Evolutionary conservation across 64 coral and sea anemone species (phyloP), one percentile per base, ranked within the genome.

Genomic region (Pocillopora damicornis): DNA sequence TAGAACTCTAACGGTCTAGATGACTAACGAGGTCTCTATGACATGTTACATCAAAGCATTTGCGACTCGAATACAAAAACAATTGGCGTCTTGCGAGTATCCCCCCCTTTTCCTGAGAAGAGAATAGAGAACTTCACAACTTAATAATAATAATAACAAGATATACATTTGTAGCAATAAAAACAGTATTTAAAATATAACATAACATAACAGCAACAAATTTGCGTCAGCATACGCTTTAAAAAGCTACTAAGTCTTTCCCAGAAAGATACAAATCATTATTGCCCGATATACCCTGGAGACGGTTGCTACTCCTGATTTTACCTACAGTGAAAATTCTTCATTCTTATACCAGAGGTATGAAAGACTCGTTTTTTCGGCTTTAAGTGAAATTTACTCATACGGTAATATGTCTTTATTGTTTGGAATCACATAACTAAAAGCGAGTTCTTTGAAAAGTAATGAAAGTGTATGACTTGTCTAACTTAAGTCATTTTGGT

Each of bases 221-320:
- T 17, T 10, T 72, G 1, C 14, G 20, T 83, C n/a, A 58, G 81
- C 81, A 72, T 65, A 72, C 64, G 81, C 81, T 85, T 85, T 69
- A 85, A 23, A 73, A 85, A 85, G 81, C 81, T 85, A 85, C 81
- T 73, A 57, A 85, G 81, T 73, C 81, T 85, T 84, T 85, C 81
- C 64, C 81, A 85, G 81, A 85, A 85, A 85, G 81, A 85, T 85
- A 85, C 13, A 72, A 72, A 85, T 73, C 81, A 85, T 58, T 58
- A 34, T 6, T 18, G 11, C 81, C 36, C 64, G 37, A 72, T 72
- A 51, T 15, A 73, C 65, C 26, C 17, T 73, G 37, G 56, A 85
- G 58, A 56, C 38, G 38, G 61, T 62, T 82, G 8, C 16, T 35
- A 64, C 37, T 25, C 59, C 22, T 0, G 35, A 30, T 34, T 15